Evolutionary conservation across 2,888 invertebrate genomes (phyloP), one percentile per base, ranked within the genome.

Genomic region (Serrognathus titanus): DNA sequence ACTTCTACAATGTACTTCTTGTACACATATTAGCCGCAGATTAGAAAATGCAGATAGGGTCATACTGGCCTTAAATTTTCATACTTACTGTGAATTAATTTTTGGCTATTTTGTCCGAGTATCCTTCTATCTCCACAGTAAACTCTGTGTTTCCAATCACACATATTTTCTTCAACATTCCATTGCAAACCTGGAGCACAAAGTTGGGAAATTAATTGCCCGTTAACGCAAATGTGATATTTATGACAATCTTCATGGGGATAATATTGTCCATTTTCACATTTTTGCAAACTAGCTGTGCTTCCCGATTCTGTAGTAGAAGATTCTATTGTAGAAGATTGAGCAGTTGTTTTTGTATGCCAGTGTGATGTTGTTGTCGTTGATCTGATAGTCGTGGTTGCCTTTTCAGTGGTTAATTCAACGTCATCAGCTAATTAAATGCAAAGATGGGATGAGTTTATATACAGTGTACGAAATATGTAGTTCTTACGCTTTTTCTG

Each of bases 161-260:
- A 93, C 67, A 86, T 86, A 10, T 82, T 81, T 4, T 79, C 78
- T 5, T 85, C 80, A 6, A 81, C 79, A 65, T 86, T 85, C 86
- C 91, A 93, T 58, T 87, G 85, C 1, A 92, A 80, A 1, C 90
- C 88, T 0, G 89, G 86, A 0, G 89, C 89, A 69, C 93, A 93
- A 53, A 82, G 83, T 67, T 87, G 89, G 0, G 84, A 76, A 2
- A 90, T 81, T 50, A 89, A 76, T n/a, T 82, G 76, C 0, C 85
- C 86, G 73, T 91, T 90, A 8, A 89, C 87, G 71, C 93, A 93
- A 13, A 92, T 84, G 68, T 86, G 86, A 75, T 90, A 92, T 66
- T 83, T 84, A 53, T 84, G 85, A 68, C 92, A 93, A 49, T 85
- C 82, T 0, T 86, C 83, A 67, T 89, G 89, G 0, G 87, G 80